Conservation (phyloP, 2,797 vertebrate genomes). For the Amblyraja radiata region DNA sequence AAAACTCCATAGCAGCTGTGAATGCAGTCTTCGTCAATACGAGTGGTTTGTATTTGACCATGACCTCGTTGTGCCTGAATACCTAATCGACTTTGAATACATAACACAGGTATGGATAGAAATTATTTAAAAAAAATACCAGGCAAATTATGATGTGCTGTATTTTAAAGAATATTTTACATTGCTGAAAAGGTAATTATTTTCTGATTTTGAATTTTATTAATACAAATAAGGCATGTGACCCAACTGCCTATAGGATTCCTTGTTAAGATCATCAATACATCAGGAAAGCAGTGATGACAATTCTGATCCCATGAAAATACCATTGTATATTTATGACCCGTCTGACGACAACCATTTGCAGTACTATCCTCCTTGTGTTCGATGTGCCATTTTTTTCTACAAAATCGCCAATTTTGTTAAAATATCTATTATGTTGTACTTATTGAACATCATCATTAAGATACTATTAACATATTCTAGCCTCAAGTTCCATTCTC, state of each 20-base stretch:
- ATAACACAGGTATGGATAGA: slow-evolving; percentile 55
- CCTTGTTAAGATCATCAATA: not conserved
- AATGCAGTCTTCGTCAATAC: slow-evolving; percentile 53
- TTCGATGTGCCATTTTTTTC: too few species aligned
- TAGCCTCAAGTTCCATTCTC: not conserved
- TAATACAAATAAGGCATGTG: not conserved
- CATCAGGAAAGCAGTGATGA: too few species aligned
- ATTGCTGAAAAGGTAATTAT: not conserved
- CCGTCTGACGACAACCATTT: too few species aligned
- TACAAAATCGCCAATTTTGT: too few species aligned
- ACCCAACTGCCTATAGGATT: not conserved
- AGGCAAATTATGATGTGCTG: not conserved
- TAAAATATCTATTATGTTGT: too few species aligned
- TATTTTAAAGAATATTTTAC: not conserved
- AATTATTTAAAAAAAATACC: not conserved
- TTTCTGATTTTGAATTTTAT: not conserved
- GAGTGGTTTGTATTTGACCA: slow-evolving; percentile 76
- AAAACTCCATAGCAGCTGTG: slow-evolving; percentile 48
- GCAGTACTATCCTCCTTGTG: too few species aligned
- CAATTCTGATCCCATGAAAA: too few species aligned
- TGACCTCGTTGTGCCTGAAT: slow-evolving; percentile 73
- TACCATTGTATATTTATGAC: too few species aligned
- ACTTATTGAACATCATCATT: not conserved
- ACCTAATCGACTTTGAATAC: slow-evolving; percentile 71
- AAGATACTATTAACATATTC: not conserved